phyloP scores from a whole-genome alignment of 2,797 vertebrate genomes.

The Semotilus atromaculatus region DNA sequence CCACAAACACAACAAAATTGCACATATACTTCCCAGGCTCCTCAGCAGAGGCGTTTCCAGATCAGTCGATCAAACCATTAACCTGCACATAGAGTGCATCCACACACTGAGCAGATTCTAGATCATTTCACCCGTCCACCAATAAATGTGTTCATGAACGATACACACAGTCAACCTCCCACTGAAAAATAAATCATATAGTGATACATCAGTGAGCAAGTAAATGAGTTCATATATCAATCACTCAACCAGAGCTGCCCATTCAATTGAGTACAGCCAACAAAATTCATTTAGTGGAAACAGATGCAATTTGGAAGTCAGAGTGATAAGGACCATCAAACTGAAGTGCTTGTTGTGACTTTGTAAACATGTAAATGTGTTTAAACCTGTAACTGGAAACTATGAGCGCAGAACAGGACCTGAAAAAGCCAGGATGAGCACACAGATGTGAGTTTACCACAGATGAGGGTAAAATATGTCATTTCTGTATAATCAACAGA shows the following conservation, averaged over 20 bases:
- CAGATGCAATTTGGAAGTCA: slow-evolving; percentile 41
- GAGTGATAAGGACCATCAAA: slow-evolving; percentile 35
- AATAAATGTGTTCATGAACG: slow-evolving; percentile 24
- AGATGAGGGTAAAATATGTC: background rate
- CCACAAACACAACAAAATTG: background rate
- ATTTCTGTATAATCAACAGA: background rate
- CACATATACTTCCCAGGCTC: background rate
- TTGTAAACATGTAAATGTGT: slow-evolving; percentile 19
- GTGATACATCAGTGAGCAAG: slow-evolving; percentile 43
- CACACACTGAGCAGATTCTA: slow-evolving; percentile 11
- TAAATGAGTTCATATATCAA: slow-evolving; percentile 55
- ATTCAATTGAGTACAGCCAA: slow-evolving; percentile 33
- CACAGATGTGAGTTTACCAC: background rate
- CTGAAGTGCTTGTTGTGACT: slow-evolving; percentile 27
- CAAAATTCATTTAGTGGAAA: slow-evolving; percentile 40
- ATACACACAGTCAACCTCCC: slow-evolving; percentile 21
- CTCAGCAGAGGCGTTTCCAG: background rate
- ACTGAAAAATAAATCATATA: slow-evolving; percentile 39
- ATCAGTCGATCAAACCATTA: slow-evolving; percentile 27
- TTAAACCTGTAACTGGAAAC: slow-evolving; percentile 23
- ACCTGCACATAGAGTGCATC: slow-evolving; percentile 13
- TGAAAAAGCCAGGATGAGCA: background rate
- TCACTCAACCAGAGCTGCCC: slow-evolving; percentile 42
- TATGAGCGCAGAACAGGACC: background rate
- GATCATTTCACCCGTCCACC: slow-evolving; percentile 13